Percentiles rank a stretch among this genome's conserved stretches.
phyloP scores from a whole-genome alignment of 2,113 vertebrate genomes.

The Speoplatyrhinus poulsoni region DNA sequence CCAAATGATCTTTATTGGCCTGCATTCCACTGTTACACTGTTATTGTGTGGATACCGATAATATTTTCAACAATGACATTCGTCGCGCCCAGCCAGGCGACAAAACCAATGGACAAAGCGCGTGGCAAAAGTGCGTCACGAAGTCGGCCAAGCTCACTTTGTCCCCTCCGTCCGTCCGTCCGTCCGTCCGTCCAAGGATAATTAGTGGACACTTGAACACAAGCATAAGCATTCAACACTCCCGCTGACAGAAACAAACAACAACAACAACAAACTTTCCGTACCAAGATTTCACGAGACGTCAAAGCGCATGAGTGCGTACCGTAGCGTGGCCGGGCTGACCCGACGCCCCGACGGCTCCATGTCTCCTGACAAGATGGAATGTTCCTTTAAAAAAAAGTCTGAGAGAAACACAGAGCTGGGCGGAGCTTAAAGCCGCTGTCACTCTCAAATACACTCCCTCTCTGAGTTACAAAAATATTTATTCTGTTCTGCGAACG shows the following conservation, averaged over 20 bases:
- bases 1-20: slow-evolving; percentile 13
- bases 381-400: slow-evolving; percentile 71
- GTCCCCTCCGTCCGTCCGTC: slow-evolving; percentile 23
- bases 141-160: slow-evolving; percentile 21
- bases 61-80: slow-evolving; percentile 37
- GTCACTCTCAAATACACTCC: slow-evolving; percentile 46
- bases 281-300: slow-evolving; percentile 8
- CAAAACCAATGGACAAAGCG: slow-evolving; percentile 6
- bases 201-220: slow-evolving; percentile 25
- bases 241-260: background rate
- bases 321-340: slow-evolving; percentile 9
- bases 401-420: slow-evolving; percentile 13
- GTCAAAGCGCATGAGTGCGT: background rate
- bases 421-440: slow-evolving; percentile 63
- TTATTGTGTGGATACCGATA: slow-evolving; percentile 30
- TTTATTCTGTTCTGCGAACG: background rate
- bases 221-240: background rate
- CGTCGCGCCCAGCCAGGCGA: slow-evolving; percentile 17
- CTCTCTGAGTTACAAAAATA: slow-evolving; percentile 44
- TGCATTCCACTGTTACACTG: slow-evolving; percentile 41
- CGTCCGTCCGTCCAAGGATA: slow-evolving; percentile 18
- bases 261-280: slow-evolving; percentile 1
- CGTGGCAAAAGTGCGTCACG: slow-evolving; percentile 13
- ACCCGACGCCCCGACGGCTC: slow-evolving; percentile 45
- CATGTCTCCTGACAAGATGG: slow-evolving; percentile 55